These are phyloP conservation scores for Epistrophella euchroma DNA, from an alignment of 2,888 invertebrate genomes.

Conservation along the genomic window DNA sequence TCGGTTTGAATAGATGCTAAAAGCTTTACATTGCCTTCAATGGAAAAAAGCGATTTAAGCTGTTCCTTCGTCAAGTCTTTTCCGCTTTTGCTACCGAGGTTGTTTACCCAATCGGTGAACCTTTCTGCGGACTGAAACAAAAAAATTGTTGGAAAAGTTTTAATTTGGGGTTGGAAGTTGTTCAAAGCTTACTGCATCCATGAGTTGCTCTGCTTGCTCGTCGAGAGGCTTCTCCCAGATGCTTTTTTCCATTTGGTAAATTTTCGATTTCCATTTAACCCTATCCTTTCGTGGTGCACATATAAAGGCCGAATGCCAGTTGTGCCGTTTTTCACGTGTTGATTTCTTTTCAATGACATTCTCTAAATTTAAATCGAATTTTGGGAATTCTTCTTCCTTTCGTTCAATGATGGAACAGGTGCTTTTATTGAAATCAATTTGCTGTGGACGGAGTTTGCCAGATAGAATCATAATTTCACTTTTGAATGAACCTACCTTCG, in stretches of 20 bases:
- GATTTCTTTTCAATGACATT: slow-evolving; percentile 78
- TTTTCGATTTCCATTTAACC: slow-evolving; percentile 82
- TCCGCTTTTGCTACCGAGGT: slow-evolving; percentile 79
- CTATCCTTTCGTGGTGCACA: slow-evolving; percentile 80
- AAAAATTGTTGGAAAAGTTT: not conserved
- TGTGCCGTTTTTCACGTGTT: slow-evolving; percentile 76
- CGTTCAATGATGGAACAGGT: slow-evolving; percentile 80
- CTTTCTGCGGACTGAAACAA: slow-evolving; percentile 80
- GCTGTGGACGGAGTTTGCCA: not conserved
- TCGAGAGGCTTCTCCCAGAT: slow-evolving; percentile 80
- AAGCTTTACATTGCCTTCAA: slow-evolving; percentile 81
- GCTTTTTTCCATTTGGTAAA: slow-evolving; percentile 79
- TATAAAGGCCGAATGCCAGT: slow-evolving; percentile 81
- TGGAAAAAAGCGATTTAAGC: slow-evolving; percentile 82
- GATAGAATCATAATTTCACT: not conserved
- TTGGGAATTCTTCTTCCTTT: slow-evolving; percentile 79
- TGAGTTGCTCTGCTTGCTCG: slow-evolving; percentile 83
- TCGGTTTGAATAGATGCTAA: slow-evolving; percentile 81
- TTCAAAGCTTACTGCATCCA: slow-evolving; percentile 81
- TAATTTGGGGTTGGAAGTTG: not conserved
- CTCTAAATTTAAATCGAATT: slow-evolving; percentile 79
- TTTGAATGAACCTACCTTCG: slow-evolving; percentile 62
- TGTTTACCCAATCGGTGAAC: slow-evolving; percentile 82
- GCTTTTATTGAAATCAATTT: slow-evolving; percentile 79
- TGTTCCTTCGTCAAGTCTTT: slow-evolving; percentile 81